Evolutionary conservation across 2,113 vertebrate species (phyloP).

Genomic region (Hemiprocne comata): DNA sequence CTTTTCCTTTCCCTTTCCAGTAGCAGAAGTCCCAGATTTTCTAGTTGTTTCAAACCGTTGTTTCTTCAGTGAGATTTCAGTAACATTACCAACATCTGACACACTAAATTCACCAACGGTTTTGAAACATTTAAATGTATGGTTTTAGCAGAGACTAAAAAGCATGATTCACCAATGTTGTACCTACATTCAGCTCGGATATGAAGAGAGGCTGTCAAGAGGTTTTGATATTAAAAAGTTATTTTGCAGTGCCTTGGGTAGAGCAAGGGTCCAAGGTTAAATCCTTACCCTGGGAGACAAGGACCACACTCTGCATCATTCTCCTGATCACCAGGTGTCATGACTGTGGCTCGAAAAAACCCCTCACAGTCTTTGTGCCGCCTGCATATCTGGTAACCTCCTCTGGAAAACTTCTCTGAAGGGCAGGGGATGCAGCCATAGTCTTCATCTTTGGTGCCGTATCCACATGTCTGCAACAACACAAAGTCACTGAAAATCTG

Average conservation of each 20-base stretch:
- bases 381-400: constrained; percentile 96
- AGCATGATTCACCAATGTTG: background rate
- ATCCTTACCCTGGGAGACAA: constrained; percentile 91
- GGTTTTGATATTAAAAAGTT: background rate
- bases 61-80: background rate
- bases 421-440: constrained; percentile 89
- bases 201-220: background rate
- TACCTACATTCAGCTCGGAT: background rate
- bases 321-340: constrained; percentile 86
- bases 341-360: constrained; percentile 89
- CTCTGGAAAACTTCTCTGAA: constrained; percentile 93
- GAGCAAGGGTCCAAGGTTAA: fast-evolving
- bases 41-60: background rate
- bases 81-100: background rate
- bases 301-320: constrained; percentile 94
- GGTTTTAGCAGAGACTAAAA: background rate
- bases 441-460: constrained; percentile 91
- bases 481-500: background rate
- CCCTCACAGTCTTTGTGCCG: constrained; percentile 95
- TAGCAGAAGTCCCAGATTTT: background rate
- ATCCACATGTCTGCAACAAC: constrained; percentile 87
- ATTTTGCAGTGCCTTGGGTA: background rate
- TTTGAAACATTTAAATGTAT: background rate
- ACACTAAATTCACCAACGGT: background rate
- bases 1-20: background rate